phyloP scores from a whole-genome alignment of 2,888 invertebrate species.

The Blomia tropicalis region DNA sequence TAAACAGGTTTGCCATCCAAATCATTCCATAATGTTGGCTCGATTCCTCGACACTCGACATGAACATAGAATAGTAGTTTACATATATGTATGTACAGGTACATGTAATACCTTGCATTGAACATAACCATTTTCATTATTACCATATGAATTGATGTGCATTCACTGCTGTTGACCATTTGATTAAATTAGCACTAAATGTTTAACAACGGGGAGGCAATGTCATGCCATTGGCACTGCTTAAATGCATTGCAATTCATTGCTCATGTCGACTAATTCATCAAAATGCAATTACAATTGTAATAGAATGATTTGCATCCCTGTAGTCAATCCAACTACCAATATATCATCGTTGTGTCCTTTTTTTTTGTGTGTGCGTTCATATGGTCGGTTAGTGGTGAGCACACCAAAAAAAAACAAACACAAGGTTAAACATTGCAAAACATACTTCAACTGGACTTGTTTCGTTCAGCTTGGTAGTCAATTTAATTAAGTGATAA shows the following conservation, averaged over 20 bases:
- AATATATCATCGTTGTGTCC: too few relatives aligned
- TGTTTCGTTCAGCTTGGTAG: not conserved
- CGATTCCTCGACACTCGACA: too few relatives aligned
- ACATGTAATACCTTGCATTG: not conserved
- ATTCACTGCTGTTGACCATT: not conserved
- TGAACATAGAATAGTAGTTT: too few relatives aligned
- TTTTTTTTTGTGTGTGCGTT: too few relatives aligned
- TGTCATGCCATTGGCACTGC: too few relatives aligned
- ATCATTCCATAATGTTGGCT: too few relatives aligned
- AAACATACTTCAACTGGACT: not conserved
- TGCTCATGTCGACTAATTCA: not conserved
- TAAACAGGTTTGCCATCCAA: conserved; percentile 3
- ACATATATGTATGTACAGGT: not conserved
- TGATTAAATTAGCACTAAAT: conserved; percentile 13
- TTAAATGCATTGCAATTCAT: not conserved
- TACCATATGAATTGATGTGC: not conserved
- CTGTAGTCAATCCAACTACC: too few relatives aligned
- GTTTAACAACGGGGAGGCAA: not conserved
- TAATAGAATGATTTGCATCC: not conserved
- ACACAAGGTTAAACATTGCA: too few relatives aligned
- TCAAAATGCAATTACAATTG: conserved; percentile 8
- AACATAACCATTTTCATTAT: not conserved
- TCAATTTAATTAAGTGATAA: conserved; percentile 13
- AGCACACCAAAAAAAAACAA: too few relatives aligned
- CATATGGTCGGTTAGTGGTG: too few relatives aligned